Percentiles rank a stretch among this genome's conserved stretches.
These are phyloP conservation scores for Todiramphus chloris DNA, from an alignment of 2,113 vertebrate species.

Conservation along the genomic window DNA sequence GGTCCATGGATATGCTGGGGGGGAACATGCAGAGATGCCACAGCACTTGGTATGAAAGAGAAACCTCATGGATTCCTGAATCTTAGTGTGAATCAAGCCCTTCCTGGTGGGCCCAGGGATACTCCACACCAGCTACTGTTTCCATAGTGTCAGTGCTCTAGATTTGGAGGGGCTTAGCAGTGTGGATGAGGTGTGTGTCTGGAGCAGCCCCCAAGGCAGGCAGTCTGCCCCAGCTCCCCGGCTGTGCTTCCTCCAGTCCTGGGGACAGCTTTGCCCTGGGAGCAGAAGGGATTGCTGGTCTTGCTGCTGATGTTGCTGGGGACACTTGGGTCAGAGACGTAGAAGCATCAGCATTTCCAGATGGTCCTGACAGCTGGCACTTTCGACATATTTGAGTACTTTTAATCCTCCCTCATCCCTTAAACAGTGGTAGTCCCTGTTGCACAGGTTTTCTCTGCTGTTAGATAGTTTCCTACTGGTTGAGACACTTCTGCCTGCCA, in stretches of 20 bases:
- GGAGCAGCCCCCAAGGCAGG: neutral
- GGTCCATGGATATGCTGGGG: neutral
- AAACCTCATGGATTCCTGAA: neutral
- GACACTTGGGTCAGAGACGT: neutral
- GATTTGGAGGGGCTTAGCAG: neutral
- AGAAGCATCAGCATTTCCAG: neutral
- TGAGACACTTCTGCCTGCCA: neutral
- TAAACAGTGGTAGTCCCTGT: neutral
- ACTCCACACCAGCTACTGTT: neutral
- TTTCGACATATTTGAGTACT: neutral
- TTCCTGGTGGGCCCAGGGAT: neutral
- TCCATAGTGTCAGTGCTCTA: neutral
- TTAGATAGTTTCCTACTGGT: neutral
- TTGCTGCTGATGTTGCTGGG: neutral
- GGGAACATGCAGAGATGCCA: neutral
- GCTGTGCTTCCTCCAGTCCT: neutral
- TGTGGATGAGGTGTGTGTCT: neutral
- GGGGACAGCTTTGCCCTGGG: neutral
- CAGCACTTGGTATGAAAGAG: neutral
- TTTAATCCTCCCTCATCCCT: neutral
- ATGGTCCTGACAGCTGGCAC: fast-evolving
- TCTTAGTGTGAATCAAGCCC: neutral
- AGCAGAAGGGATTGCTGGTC: neutral
- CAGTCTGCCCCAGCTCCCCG: neutral
- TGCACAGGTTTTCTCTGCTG: neutral